phyloP scores from a whole-genome alignment of 1,140 invertebrate species.

The Drosophila obscura region DNA sequence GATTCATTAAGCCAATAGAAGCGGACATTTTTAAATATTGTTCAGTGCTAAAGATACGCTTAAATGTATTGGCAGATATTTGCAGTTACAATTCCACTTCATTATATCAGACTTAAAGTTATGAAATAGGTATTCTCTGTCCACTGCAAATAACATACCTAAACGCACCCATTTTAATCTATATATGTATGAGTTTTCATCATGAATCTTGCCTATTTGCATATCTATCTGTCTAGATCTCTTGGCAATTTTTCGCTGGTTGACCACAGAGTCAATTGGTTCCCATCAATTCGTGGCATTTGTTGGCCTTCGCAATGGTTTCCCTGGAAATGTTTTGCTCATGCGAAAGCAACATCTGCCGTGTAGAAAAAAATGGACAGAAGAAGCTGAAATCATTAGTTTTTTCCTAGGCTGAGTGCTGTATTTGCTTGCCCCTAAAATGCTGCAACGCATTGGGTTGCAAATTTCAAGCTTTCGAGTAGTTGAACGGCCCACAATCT shows the following conservation, averaged over 20 bases:
- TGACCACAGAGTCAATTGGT: slow-evolving; percentile 23
- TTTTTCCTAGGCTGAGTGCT: background rate
- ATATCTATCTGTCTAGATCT: background rate
- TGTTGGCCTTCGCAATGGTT: slow-evolving; percentile 8
- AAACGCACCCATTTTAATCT: no score
- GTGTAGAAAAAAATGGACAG: background rate
- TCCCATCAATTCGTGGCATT: slow-evolving; percentile 15
- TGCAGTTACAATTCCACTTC: no score
- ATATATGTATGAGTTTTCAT: no score
- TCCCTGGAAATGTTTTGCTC: slow-evolving; percentile 12
- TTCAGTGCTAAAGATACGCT: no score
- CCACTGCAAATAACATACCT: no score
- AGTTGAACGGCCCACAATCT: slow-evolving; percentile 63
- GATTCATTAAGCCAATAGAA: background rate
- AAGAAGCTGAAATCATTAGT: slow-evolving; percentile 8
- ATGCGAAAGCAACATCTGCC: background rate
- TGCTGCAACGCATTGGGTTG: slow-evolving; percentile 49
- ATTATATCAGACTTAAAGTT: no score
- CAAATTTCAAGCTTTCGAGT: slow-evolving; percentile 4
- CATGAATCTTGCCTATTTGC: background rate
- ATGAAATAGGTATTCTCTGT: no score
- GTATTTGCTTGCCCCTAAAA: slow-evolving; percentile 52
- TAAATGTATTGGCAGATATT: no score
- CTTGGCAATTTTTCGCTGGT: background rate
- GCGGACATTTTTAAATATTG: background rate